A percentile compares a stretch with the other conserved stretches of the same genome.
Evolutionary conservation across 2,888 invertebrate species (phyloP).

Genomic region (Tachina lurida): DNA sequence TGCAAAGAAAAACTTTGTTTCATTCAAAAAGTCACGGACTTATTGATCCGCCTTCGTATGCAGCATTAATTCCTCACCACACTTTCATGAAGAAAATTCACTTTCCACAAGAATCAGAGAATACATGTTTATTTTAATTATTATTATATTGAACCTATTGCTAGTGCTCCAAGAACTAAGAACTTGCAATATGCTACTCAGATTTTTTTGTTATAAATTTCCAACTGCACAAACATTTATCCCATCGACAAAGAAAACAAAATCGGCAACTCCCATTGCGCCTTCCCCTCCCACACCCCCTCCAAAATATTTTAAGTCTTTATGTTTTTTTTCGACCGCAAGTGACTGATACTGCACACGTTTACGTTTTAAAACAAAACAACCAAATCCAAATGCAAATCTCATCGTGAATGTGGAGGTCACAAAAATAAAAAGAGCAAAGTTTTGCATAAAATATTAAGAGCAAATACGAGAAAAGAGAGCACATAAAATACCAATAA

Average conservation of each 20-base stretch:
- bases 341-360: constrained; percentile 27
- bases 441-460: background rate
- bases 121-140: no score
- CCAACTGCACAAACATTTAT: background rate
- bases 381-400: constrained; percentile 11
- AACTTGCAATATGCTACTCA: no score
- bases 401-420: constrained; percentile 11
- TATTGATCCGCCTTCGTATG: no score
- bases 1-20: no score
- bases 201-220: background rate
- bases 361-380: constrained; percentile 5
- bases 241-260: background rate
- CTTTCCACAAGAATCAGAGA: no score
- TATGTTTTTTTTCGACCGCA: background rate
- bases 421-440: constrained; percentile 7
- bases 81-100: no score
- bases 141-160: no score
- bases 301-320: background rate
- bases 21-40: no score
- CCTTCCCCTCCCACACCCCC: constrained; percentile 11
- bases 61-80: no score
- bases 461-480: constrained; percentile 8
- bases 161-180: no score
- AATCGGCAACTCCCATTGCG: constrained; percentile 2
- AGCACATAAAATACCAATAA: background rate